These are phyloP conservation scores for Oncorhynchus masou DNA, from an alignment of 2,113 vertebrate genomes.

Conservation along the genomic window DNA sequence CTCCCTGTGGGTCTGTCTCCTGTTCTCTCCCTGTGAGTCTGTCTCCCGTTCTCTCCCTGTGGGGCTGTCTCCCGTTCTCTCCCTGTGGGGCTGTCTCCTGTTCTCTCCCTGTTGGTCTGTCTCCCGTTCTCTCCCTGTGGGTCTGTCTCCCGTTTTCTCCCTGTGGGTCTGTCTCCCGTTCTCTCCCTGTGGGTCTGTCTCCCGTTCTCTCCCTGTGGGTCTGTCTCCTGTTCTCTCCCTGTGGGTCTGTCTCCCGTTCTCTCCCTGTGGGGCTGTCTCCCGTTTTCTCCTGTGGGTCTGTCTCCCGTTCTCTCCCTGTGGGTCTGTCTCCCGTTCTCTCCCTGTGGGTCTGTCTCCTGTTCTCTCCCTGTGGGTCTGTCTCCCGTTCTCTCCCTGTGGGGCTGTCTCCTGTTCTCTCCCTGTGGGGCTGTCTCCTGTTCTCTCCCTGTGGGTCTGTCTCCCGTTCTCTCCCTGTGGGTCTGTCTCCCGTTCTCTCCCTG, in stretches of 20 bases:
- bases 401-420: conserved; percentile 36
- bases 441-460: conserved; percentile 8
- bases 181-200: conserved; percentile 14
- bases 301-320: conserved; percentile 26
- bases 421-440: conserved; percentile 37
- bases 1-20: conserved; percentile 36
- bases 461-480: conserved; percentile 28
- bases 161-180: conserved; percentile 35
- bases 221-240: conserved; percentile 45
- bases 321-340: conserved; percentile 48
- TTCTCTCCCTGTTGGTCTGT: conserved; percentile 28
- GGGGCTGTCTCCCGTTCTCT: conserved; percentile 42
- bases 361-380: conserved; percentile 31
- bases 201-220: conserved; percentile 30
- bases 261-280: conserved; percentile 35
- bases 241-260: conserved; percentile 4
- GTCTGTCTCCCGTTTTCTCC: conserved; percentile 25
- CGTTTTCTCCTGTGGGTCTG: conserved; percentile 27
- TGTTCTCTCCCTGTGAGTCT: conserved; percentile 30
- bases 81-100: not conserved
- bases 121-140: conserved; percentile 45
- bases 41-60: conserved; percentile 28
- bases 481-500: conserved; percentile 48
- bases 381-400: conserved; percentile 44
- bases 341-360: no score